Percentiles rank a stretch among this genome's conserved stretches.
Conservation (phyloP, 1,140 invertebrate species). For the Aculops lycopersici region DNA sequence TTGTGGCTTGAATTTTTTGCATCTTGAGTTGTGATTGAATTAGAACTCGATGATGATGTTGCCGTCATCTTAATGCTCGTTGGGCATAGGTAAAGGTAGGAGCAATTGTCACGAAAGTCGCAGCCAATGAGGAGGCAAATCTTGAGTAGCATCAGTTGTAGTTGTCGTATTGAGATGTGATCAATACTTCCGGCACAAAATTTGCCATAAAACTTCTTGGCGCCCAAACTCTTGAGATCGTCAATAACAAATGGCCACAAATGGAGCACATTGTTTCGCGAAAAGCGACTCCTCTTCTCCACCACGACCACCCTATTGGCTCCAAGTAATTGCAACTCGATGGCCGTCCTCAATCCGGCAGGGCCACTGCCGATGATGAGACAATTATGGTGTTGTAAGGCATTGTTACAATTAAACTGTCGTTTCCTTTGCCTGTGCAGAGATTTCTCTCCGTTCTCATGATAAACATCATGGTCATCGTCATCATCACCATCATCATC, state of each 20-base stretch:
- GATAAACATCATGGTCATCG: slow-evolving; percentile 4
- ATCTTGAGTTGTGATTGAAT: too few relatives aligned
- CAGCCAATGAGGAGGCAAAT: slow-evolving; percentile 79
- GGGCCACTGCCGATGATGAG: slow-evolving; percentile 79
- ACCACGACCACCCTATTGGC: slow-evolving; percentile 56
- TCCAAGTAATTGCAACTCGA: slow-evolving; percentile 78
- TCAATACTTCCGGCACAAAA: slow-evolving; percentile 39
- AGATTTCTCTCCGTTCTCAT: slow-evolving; percentile 10
- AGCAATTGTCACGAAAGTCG: slow-evolving; percentile 68
- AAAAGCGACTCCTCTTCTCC: slow-evolving; percentile 66
- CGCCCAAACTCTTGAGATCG: slow-evolving; percentile 64
- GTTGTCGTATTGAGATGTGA: slow-evolving; percentile 11
- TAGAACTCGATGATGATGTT: too few relatives aligned
- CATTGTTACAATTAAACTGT: slow-evolving; percentile 1
- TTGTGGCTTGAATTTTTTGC: too few relatives aligned
- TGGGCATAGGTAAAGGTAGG: slow-evolving; percentile 31
- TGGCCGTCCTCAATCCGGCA: slow-evolving; percentile 69
- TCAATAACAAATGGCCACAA: slow-evolving; percentile 95
- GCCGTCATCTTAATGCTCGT: slow-evolving; percentile 2
- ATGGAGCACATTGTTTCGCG: slow-evolving; percentile 86
- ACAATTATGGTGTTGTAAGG: slow-evolving; percentile 4
- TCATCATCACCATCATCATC: neutral
- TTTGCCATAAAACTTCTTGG: slow-evolving; percentile 95
- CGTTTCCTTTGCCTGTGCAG: neutral
- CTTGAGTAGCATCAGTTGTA: slow-evolving; percentile 25